Evolutionary conservation across 1,140 invertebrate genomes (phyloP), one percentile per base, ranked within the genome.

Genomic region (Sycophaga agraensis): DNA sequence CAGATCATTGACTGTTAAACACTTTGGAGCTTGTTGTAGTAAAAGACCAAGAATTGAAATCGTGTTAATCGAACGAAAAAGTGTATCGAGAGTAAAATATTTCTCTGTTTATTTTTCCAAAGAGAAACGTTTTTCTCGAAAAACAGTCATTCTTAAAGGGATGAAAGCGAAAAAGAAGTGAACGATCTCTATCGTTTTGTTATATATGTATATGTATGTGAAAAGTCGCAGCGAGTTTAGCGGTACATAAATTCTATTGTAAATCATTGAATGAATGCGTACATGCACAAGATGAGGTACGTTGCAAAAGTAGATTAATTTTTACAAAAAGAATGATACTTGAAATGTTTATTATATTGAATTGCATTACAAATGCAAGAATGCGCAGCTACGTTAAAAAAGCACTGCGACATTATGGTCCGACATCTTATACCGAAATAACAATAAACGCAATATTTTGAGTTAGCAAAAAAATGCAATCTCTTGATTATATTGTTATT

Each of bases 371-470:
- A 4, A 51, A 51, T 45, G 48, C 37, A 59, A 8, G 31, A n/a
- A 26, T 45, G 28, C 22, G 31, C 24, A 45, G 17, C 9, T 9
- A 21, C 39, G 22, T 7, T 14, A 43, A 17, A 43, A 26, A 28
- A 8, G 21, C 22, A 40, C 11, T 48, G 14, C 43, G 7, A 22
- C 17, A 51, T 51, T 37, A 22, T 46, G 37, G 39, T 53, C 31
- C 16, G 21, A 53, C n/a, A 37, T 37, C 39, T 37, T 14, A 34
- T 46, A 49, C 21, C 28, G 31, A 48, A 55, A 55, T 55, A 55
- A 40, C 45, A 61, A 55, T 55, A 61, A 61, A 55, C 16, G 59
- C 59, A 61, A 48, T 61, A 61, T 61, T 61, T 61, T 61, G 35
- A 61, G 51, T 61, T 49, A 61, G 34, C 16, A 61, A 61, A 54